A percentile compares a stretch with the other conserved stretches of the same genome.
Conservation (phyloP, 1,140 invertebrate species). For the Polypedilum pembai region DNA sequence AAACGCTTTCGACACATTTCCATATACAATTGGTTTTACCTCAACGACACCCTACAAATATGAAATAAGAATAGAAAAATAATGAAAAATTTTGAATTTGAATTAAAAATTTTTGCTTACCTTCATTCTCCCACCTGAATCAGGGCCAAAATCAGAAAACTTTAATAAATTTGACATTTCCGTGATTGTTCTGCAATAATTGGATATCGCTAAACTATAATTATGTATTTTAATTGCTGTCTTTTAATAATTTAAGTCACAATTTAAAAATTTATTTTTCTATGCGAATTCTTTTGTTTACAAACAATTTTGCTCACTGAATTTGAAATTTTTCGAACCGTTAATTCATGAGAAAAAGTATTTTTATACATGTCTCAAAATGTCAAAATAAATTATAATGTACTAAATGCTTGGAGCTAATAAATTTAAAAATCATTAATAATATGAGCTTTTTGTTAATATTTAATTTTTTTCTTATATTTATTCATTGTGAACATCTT, state of each 20-base stretch:
- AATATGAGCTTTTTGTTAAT: too few relatives aligned
- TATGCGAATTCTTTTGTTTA: too few relatives aligned
- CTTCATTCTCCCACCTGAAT: constrained; percentile 72
- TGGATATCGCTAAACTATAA: neutral
- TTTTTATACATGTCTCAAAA: too few relatives aligned
- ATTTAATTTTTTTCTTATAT: too few relatives aligned
- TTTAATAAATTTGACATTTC: neutral
- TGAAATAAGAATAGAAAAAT: constrained; percentile 31
- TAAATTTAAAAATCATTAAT: too few relatives aligned
- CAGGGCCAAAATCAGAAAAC: constrained; percentile 63
- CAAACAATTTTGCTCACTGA: too few relatives aligned
- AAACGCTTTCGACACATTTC: constrained; percentile 91
- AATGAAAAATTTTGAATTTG: constrained; percentile 21
- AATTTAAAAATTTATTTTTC: too few relatives aligned
- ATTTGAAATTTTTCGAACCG: too few relatives aligned
- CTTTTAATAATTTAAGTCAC: neutral
- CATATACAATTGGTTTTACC: constrained; percentile 95
- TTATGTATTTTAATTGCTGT: neutral
- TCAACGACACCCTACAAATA: constrained; percentile 71
- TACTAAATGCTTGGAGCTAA: too few relatives aligned
- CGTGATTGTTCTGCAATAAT: neutral
- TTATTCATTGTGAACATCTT: too few relatives aligned
- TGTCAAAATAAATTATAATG: too few relatives aligned
- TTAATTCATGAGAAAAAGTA: too few relatives aligned
- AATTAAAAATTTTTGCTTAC: constrained; percentile 42